Percentiles rank a stretch among this genome's conserved stretches.
Conservation (phyloP, 2,113 vertebrate genomes). For the Xenus cinereus region DNA sequence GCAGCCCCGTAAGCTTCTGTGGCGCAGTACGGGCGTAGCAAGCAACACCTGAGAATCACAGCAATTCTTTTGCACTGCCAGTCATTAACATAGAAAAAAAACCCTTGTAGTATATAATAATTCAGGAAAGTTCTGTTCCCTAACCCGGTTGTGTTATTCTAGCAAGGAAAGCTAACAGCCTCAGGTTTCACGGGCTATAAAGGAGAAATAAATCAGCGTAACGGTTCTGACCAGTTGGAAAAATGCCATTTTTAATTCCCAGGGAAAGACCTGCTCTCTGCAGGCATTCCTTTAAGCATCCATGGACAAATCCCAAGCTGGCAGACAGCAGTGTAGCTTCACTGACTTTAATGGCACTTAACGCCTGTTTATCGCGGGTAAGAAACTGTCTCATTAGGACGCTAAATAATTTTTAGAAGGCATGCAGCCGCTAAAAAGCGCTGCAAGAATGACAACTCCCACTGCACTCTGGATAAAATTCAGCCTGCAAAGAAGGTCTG, state of each 20-base stretch:
- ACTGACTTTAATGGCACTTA: conserved; percentile 26
- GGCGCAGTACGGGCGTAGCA: neutral
- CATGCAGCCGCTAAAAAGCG: neutral
- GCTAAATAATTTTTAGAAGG: conserved; percentile 13
- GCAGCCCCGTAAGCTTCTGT: conserved; percentile 43
- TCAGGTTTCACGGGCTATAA: conserved; percentile 57
- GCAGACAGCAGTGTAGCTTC: conserved; percentile 20
- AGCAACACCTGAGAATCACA: conserved; percentile 58
- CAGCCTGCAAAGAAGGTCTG: conserved; percentile 4
- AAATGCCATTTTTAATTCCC: conserved; percentile 33
- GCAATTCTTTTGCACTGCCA: conserved; percentile 52
- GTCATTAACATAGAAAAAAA: conserved; percentile 55
- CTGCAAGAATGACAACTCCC: conserved; percentile 10
- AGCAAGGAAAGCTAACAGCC: conserved; percentile 64
- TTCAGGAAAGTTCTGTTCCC: conserved; percentile 66
- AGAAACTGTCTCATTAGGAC: conserved; percentile 1
- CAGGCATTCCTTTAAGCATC: neutral
- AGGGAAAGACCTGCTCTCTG: conserved; percentile 7
- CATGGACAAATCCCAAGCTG: neutral
- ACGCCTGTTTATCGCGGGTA: rapidly evolving
- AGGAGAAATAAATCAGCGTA: conserved; percentile 43
- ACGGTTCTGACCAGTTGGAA: conserved; percentile 45
- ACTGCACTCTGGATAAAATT: neutral
- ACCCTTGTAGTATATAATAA: conserved; percentile 37
- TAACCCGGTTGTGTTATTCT: conserved; percentile 49